Base-by-base conservation (phyloP, 1,140 invertebrate species). In the Drosophila nannoptera region DNA sequence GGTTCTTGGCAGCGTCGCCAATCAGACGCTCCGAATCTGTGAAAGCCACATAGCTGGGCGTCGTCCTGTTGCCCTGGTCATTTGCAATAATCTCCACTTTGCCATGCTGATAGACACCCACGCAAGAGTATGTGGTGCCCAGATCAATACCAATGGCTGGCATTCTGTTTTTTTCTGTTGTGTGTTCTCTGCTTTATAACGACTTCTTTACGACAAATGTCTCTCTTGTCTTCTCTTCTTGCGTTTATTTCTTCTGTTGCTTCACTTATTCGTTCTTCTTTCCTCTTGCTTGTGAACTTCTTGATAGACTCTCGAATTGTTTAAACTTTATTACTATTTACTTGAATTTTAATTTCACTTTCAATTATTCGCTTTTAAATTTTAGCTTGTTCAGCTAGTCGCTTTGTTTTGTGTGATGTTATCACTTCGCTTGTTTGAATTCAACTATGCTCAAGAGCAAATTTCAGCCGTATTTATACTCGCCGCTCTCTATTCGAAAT, bases 11-110 rank as follows among this genome's bases (percentile, higher is more conserved):
- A 54, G 97, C 96, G 92, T 98, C 97, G 55, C 97, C 97, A 89
- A 98, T 97, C 61, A 98, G 93, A 89, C 97, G 94, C 90, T 99
- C 97, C 2, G 95, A 97, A 88, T 98, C 97, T 55, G 96, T 98
- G 91, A 99, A 99, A 35, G 97, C 97, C 16, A 99, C 97, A 92
- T 98, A 98, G 70, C 95, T 96, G 22, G 97, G 97, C 50, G 97
- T 99, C 16, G 97, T 99, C 73, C 97, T 92, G 91, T 99, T 99
- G 82, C 97, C 97, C 90, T 97, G 96, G 89, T 97, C 96, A 90
- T 98, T 97, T 78, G 96, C 96, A 78, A 97, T 97, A 80, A 97
- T 97, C 90, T 97, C 96, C 60, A 97, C 94, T 90, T 96, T 96
- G 49, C 96, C 96, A 83, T 97, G 92, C 76, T 95, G 93, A 89